Evolutionary conservation across 2,797 vertebrate species (phyloP), one percentile per base, ranked within the genome.

Genomic region (Epinephelus malabaricus): DNA sequence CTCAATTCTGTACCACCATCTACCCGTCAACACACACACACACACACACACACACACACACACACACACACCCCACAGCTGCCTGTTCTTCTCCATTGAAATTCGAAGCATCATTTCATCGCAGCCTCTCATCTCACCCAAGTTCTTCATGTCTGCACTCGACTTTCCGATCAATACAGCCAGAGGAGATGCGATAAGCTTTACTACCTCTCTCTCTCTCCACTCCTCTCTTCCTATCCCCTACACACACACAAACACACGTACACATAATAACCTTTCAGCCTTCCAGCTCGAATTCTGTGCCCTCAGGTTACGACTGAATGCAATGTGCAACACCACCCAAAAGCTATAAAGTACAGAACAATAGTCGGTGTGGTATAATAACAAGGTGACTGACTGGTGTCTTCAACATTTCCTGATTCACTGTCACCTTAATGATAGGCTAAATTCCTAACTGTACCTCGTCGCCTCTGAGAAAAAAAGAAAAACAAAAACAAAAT

Each of bases 171-270:
- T 69, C 51, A 53, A 65, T 75, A 70, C 43, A 63, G 71, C 58
- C 70, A 63, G 70, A 63, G 64, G 58, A 54, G 78, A 50, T 63
- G 25, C 0, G 25, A 58, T 59, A 51, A 69, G 70, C 58, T 63
- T 51, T 51, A 14, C 50, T 40, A 13, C 55, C 46, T 67, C 54
- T 25, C 15, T 23, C 15, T 23, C 19, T 25, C 15, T 17, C 19
- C 17, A 69, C 50, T 25, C 50, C 13, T 15, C 6, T 10, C 43
- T 6, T 18, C 7, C 6, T n/a, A n/a, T 21, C 38, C 12, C 38
- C 8, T 6, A 30, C 19, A 50, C 63, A 21, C 43, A 63, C 50
- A 54, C 17, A 55, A 49, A 43, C 62, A 40, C 30, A 40, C 56
- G 10, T 53, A 50, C 6, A 21, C n/a, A n/a, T 5, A 9, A 9